Conservation (phyloP, 2,888 invertebrate species). For the Odiellus spinosus region DNA sequence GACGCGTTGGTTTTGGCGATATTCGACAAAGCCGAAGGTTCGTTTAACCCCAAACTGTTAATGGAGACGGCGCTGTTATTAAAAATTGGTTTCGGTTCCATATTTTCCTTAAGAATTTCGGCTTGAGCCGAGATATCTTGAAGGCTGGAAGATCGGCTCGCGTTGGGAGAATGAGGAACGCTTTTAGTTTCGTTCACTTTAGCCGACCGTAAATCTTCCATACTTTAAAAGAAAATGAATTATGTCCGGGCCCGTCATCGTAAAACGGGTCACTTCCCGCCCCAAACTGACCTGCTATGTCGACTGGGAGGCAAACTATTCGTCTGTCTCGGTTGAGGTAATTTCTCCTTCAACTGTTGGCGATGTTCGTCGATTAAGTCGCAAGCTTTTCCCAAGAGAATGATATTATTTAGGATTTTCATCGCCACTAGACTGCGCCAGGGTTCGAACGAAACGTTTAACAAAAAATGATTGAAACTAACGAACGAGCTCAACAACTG, state of each 20-base stretch:
- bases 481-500: slow-evolving; percentile 17
- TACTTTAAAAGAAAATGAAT: slow-evolving; percentile 1
- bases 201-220: slow-evolving; percentile 8
- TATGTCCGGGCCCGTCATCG: too few relatives aligned
- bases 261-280: too few relatives aligned
- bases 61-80: slow-evolving; percentile 59
- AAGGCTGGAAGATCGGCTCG: slow-evolving; percentile 27
- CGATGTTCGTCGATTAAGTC: slow-evolving; percentile 50
- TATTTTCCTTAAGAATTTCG: slow-evolving; percentile 21
- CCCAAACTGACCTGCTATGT: slow-evolving; percentile 20
- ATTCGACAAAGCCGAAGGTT: slow-evolving; percentile 25
- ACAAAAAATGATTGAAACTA: too few relatives aligned
- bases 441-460: too few relatives aligned
- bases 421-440: slow-evolving; percentile 26
- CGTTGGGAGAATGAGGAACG: slow-evolving; percentile 27
- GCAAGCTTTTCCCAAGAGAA: slow-evolving; percentile 79
- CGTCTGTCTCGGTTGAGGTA: slow-evolving; percentile 18
- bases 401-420: slow-evolving; percentile 62
- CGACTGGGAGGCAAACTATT: slow-evolving; percentile 24
- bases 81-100: slow-evolving; percentile 37
- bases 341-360: slow-evolving; percentile 15
- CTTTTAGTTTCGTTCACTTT: slow-evolving; percentile 23
- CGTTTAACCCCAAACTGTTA: slow-evolving; percentile 60
- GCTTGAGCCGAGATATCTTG: slow-evolving; percentile 21
- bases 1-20: too few relatives aligned